Base-by-base conservation (phyloP, 2,113 vertebrate species). In the Dolichotis patagonum region DNA sequence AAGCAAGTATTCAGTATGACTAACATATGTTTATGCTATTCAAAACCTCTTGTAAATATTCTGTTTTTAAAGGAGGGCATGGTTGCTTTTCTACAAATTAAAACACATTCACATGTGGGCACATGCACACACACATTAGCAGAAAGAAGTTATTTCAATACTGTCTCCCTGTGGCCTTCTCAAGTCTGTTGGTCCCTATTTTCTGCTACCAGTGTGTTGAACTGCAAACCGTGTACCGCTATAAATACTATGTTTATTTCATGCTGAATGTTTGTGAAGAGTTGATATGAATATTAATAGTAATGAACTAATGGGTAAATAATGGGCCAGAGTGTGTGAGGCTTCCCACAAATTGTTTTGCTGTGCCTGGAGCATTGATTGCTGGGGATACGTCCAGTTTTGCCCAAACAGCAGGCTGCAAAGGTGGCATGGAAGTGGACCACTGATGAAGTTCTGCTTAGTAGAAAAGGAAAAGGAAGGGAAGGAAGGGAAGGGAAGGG, bases 61-160 rank as follows among this genome's bases (percentile, higher is more conserved):
- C 54, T 91, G 85, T 88, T 95, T 94, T 92, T 54, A 78, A 77
- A 2, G 32, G 95, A 91, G 92, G 96, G 69, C 71, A 58, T 96
- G 65, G 97, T 97, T 83, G 28, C 43, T 98, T 97, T 97, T 96
- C 92, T 97, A 0, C 94, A 60, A 82, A 41, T 93, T 77, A 85
- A 41, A 5, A 58, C 10, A 32, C 3, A 35, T 16, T 81, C 30
- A 32, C 7, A 13, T 4, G 32, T 73, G 63, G 41, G 62, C 82
- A 52, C 4, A 11, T 46, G 85, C 8, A 16, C 49, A 54, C 67
- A 87, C 49, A 77, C 54, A 69, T 82, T 93, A 83, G 56, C 88
- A 93, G 85, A 82, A 94, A 88, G 43, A 67, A 78, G 94, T 95
- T 89, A 0, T 93, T 95, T 89, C 91, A 56, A n/a, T 95, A 67